phyloP scores from a whole-genome alignment of 2,888 invertebrate genomes.

The Scaptomyza tumidula region DNA sequence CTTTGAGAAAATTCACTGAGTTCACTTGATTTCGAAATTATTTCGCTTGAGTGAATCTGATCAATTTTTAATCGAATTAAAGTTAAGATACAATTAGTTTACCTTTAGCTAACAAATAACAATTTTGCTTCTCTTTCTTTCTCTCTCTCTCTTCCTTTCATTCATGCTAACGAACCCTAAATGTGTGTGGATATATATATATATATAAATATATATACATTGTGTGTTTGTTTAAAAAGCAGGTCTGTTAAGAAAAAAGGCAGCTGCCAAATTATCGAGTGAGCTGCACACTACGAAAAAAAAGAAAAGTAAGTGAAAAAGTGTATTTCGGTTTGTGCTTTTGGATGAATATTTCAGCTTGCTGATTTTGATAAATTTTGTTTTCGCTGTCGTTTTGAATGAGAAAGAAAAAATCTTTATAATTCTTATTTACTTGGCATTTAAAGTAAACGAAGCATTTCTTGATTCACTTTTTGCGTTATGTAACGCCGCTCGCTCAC shows the following conservation, averaged over 20 bases:
- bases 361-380: too few relatives aligned
- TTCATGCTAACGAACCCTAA: conserved; percentile 48
- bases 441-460: conserved; percentile 72
- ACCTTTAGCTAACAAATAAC: conserved; percentile 12
- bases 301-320: conserved; percentile 13
- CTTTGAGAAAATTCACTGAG: conserved; percentile 11
- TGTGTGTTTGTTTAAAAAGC: conserved; percentile 22
- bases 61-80: not conserved
- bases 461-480: conserved; percentile 29
- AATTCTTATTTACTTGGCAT: conserved; percentile 64
- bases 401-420: conserved; percentile 33
- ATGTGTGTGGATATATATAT: not conserved
- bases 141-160: not conserved
- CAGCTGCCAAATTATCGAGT: conserved; percentile 54
- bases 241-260: conserved; percentile 84
- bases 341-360: not conserved
- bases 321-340: not conserved
- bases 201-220: conserved; percentile 26
- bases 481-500: conserved; percentile 61
- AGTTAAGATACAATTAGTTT: not conserved
- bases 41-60: conserved; percentile 3
- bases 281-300: conserved; percentile 23
- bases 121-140: not conserved
- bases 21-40: conserved; percentile 1
- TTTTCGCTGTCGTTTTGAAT: conserved; percentile 17